Percentiles rank a stretch among this genome's conserved stretches.
Conservation (phyloP, 2,113 vertebrate genomes). For the Toxotes jaculatrix region DNA sequence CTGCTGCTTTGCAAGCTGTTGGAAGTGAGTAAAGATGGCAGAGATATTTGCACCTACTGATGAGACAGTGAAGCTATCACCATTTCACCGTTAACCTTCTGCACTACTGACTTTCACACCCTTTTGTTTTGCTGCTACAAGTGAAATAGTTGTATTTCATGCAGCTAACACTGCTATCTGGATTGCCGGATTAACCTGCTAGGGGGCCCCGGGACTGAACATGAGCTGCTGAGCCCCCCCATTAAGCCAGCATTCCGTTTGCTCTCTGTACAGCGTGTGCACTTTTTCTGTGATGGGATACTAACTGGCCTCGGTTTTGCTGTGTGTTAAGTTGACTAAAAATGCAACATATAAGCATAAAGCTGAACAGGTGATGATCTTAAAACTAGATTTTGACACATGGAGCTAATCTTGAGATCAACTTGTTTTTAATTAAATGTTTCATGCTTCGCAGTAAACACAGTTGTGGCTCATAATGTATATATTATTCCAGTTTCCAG, state of each 20-base stretch:
- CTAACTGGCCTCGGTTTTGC: background rate
- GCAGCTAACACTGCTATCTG: background rate
- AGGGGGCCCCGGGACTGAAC: background rate
- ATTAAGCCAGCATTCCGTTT: background rate
- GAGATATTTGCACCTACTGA: background rate
- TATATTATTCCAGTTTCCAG: background rate
- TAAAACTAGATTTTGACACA: background rate
- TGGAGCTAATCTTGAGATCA: background rate
- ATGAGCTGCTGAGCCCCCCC: background rate
- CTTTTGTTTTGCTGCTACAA: background rate
- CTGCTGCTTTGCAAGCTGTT: conserved; percentile 39
- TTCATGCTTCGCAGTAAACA: background rate
- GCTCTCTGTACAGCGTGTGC: background rate
- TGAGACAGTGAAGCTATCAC: background rate
- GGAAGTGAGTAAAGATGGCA: background rate
- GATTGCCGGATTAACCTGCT: background rate
- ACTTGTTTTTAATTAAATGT: background rate
- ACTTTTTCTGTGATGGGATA: background rate
- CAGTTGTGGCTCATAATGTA: background rate
- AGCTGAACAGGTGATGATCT: background rate
- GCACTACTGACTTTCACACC: background rate
- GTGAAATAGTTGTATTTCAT: background rate
- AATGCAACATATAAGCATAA: background rate
- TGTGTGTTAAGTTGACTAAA: conserved; percentile 7
- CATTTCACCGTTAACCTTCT: background rate